Evolutionary conservation across 2,113 vertebrate species (phyloP).

Genomic region (Trachemys scripta): DNA sequence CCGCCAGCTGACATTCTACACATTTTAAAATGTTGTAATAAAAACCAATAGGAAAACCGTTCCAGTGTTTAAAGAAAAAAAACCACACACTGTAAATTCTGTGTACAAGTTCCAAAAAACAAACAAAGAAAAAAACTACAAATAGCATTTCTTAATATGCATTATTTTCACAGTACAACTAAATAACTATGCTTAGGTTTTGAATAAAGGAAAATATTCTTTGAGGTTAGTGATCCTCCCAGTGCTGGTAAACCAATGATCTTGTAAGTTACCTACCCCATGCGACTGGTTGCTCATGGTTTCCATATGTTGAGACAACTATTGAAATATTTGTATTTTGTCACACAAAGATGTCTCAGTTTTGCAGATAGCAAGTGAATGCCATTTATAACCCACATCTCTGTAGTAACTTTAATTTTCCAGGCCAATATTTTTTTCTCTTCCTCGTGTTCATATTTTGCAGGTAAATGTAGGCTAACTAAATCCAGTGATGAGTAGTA

Average conservation of each 20-base stretch:
- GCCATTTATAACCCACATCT: neutral
- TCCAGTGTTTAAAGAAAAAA: neutral
- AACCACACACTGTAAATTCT: neutral
- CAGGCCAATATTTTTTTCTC: neutral
- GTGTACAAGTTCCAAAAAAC: neutral
- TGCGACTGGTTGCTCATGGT: neutral
- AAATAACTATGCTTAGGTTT: neutral
- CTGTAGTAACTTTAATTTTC: neutral
- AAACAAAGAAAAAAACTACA: neutral
- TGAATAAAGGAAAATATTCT: neutral
- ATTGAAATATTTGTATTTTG: neutral
- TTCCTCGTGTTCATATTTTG: neutral
- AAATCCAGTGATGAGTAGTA: neutral
- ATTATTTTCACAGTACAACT: neutral
- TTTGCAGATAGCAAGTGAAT: neutral
- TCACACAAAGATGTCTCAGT: neutral
- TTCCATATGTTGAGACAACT: rapidly evolving
- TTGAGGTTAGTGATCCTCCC: neutral
- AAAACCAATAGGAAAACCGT: neutral
- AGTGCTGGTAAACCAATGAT: neutral
- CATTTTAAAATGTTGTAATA: neutral
- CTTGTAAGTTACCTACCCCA: neutral
- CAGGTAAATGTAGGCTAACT: neutral
- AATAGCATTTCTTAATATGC: neutral
- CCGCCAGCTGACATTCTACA: neutral